Evolutionary conservation across 2,797 vertebrate species (phyloP).

Genomic region (Lacerta agilis): DNA sequence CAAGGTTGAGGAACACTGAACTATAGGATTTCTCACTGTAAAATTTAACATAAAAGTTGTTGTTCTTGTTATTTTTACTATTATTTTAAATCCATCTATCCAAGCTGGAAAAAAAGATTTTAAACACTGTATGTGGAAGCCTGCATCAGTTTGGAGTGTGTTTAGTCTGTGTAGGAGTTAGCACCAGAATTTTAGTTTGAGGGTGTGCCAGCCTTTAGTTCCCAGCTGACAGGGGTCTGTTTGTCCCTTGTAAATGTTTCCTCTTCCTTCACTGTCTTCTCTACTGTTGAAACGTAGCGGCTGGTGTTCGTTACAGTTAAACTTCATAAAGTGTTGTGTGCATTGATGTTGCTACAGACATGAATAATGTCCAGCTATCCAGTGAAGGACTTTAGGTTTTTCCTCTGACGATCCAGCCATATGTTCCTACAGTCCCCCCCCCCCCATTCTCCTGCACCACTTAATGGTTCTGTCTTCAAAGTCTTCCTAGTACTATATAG

Average conservation of each 20-base stretch:
- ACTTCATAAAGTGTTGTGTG: neutral
- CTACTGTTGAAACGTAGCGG: neutral
- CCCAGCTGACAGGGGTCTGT: neutral
- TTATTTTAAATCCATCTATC: no score
- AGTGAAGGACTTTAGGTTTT: neutral
- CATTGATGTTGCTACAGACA: neutral
- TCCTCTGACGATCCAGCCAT: neutral
- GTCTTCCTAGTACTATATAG: neutral
- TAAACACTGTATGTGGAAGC: neutral
- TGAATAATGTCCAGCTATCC: neutral
- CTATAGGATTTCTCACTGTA: neutral
- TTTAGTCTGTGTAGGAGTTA: neutral
- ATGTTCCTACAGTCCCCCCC: neutral
- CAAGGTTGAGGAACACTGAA: neutral
- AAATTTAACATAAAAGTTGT: no score
- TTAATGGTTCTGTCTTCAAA: no score
- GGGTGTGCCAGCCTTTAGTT: neutral
- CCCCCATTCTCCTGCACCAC: no score
- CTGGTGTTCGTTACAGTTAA: neutral
- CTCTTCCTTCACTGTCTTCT: neutral
- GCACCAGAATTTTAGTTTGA: neutral
- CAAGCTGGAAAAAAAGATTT: neutral
- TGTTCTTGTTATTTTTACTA: no score
- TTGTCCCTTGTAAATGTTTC: neutral
- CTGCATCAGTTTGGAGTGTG: neutral